A percentile compares a stretch with the other conserved stretches of the same genome.
Evolutionary conservation across 2,888 invertebrate genomes (phyloP).

Genomic region (Aleiodes alternator): DNA sequence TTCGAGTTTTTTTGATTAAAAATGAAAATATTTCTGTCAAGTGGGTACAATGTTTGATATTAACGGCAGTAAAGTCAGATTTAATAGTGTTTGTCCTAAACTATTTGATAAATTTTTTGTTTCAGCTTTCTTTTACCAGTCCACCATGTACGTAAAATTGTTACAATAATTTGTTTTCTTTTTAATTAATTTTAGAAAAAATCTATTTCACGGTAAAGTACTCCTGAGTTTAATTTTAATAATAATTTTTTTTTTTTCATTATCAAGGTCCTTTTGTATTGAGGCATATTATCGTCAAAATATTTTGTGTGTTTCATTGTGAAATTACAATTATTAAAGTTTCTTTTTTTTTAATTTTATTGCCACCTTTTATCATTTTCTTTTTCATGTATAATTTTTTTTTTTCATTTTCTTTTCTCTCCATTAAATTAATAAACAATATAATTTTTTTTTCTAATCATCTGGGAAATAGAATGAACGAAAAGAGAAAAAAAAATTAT

Average conservation of each 20-base stretch:
- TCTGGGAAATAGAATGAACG: conserved; percentile 22
- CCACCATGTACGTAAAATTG: conserved; percentile 21
- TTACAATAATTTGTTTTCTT: neutral
- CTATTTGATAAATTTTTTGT: neutral
- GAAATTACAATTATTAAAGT: conserved; percentile 19
- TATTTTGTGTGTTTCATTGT: conserved; percentile 29
- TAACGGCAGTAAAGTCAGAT: conserved; percentile 65
- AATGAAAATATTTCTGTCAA: conserved; percentile 20
- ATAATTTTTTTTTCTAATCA: conserved; percentile 21
- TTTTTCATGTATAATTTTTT: conserved; percentile 20
- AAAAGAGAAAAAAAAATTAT: neutral
- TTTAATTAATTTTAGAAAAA: neutral
- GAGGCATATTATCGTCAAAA: conserved; percentile 22
- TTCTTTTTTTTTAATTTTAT: conserved; percentile 43
- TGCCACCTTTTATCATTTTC: conserved; percentile 45
- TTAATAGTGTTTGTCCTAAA: conserved; percentile 44
- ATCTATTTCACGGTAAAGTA: conserved; percentile 11
- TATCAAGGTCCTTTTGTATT: conserved; percentile 14
- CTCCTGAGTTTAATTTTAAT: conserved; percentile 18
- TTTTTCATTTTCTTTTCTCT: neutral
- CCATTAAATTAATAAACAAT: conserved; percentile 20
- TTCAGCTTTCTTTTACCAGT: conserved; percentile 23
- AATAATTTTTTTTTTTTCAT: neutral
- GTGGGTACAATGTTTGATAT: conserved; percentile 37
- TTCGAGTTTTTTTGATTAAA: neutral